These are phyloP conservation scores for Eristalis pertinax DNA, from an alignment of 2,888 invertebrate genomes.

Conservation along the genomic window DNA sequence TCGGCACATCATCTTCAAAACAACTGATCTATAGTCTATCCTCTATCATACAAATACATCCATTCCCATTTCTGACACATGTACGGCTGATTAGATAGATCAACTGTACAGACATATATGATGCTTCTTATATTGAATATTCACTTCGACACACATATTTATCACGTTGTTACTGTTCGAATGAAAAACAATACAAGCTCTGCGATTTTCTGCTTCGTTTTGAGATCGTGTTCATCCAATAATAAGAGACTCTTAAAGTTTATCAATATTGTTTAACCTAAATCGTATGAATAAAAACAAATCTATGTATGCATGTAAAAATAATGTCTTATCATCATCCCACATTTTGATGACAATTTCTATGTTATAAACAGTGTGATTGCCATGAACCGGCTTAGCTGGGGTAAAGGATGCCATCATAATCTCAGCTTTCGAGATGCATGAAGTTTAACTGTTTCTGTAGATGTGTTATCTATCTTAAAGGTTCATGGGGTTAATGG, in stretches of 20 bases:
- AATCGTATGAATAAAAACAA: conserved; percentile 54
- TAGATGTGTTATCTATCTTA: conserved; percentile 57
- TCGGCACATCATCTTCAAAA: conserved; percentile 64
- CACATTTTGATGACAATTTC: conserved; percentile 61
- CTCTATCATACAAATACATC: conserved; percentile 29
- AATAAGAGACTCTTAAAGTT: conserved; percentile 73
- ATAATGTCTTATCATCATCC: conserved; percentile 53
- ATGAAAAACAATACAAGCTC: conserved; percentile 54
- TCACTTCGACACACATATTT: conserved; percentile 41
- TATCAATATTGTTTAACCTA: conserved; percentile 73
- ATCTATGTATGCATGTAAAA: conserved; percentile 26
- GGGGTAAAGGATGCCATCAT: conserved; percentile 36
- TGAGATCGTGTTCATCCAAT: conserved; percentile 71
- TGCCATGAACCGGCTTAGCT: conserved; percentile 14
- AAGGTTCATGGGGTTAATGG: conserved; percentile 62
- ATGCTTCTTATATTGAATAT: conserved; percentile 35
- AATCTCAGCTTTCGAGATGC: conserved; percentile 51
- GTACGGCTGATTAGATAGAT: conserved; percentile 51
- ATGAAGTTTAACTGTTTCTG: conserved; percentile 68
- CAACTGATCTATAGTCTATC: conserved; percentile 67
- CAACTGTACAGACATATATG: conserved; percentile 32
- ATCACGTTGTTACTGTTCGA: conserved; percentile 56
- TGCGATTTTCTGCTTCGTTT: conserved; percentile 61
- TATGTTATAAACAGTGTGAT: conserved; percentile 32
- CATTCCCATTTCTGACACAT: conserved; percentile 29